Base-by-base conservation (phyloP, 2,797 vertebrate species). In the Fringilla coelebs region DNA sequence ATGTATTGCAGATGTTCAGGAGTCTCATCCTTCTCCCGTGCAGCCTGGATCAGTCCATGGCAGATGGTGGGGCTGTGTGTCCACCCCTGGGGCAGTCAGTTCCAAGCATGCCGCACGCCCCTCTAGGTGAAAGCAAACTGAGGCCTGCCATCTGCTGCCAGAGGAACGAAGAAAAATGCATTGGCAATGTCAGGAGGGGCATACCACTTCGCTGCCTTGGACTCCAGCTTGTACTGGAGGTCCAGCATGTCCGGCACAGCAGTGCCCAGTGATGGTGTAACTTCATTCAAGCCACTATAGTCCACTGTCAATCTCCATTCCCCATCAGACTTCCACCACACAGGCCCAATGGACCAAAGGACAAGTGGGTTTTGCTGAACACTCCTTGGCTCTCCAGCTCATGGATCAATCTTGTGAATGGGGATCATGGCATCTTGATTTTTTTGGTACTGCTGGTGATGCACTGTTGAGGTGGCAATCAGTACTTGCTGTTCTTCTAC, bases 101-200 rank as follows among this genome's bases (percentile, higher is more conserved):
- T 20, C 26, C 26, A 78, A 17, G 40, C 19, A 26, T 32, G 36
- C 17, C 48, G 41, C 34, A 57, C 2, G 0, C 51, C 22, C 22
- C n/a, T 46, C 51, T 62, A 79, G 11, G 41, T 46, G 51, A 38
- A 46, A 8, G 28, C 41, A 79, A 66, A 57, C 40, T 28, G 43
- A 9, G 29, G 34, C 1, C 34, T 48, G 34, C 11, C 32, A 7
- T 66, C 29, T 67, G 29, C 14, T 57, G 52, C 24, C 19, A 68
- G 24, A n/a, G 15, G 15, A 58, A 68, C 49, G 24, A 13, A 58
- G 43, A 58, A 40, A 48, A 68, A 68, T 0, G 1, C 5, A 0
- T n/a, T 40, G 1, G 43, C 34, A 18, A 40, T 40, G 9, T 28
- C 43, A 46, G 2, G 3, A 11, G 29, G 29, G 34, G 43, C 6